phyloP scores from a whole-genome alignment of 1,140 invertebrate species.

The Pentalonia nigronervosa region DNA sequence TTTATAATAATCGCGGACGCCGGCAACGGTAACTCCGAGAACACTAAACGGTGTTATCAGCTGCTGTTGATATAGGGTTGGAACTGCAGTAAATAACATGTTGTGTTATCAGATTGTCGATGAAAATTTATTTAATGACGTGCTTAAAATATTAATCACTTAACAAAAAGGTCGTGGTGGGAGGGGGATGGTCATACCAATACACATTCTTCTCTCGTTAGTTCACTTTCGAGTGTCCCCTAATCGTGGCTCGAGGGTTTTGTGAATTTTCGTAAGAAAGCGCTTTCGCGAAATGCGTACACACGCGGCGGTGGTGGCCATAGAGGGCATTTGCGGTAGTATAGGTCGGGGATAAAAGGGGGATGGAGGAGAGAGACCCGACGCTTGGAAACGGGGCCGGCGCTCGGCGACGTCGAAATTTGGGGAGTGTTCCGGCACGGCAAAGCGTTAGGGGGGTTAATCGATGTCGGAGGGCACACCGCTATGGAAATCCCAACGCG shows the following conservation, averaged over 20 bases:
- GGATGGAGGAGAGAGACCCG: background rate
- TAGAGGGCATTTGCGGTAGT: background rate
- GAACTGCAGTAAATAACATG: background rate
- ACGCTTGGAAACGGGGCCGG: background rate
- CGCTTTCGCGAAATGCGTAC: background rate
- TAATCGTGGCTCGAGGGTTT: background rate
- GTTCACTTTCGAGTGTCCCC: background rate
- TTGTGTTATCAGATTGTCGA: background rate
- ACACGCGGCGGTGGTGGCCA: background rate
- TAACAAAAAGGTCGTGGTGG: background rate
- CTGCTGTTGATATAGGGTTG: background rate
- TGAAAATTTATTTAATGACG: background rate
- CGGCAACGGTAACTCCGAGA: background rate
- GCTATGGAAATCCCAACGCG: background rate
- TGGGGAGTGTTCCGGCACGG: background rate
- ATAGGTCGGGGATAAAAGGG: background rate
- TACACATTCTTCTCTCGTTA: background rate
- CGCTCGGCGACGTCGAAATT: background rate
- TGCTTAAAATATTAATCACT: background rate
- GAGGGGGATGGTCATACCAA: background rate
- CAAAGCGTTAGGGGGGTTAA: slow-evolving; percentile 46
- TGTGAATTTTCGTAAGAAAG: background rate
- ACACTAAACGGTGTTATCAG: background rate
- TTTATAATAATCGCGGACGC: background rate
- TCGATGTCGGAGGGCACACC: slow-evolving; percentile 54